These are phyloP conservation scores for Hydra vulgaris DNA, from an alignment of 30 jellyfish, hydroid and myxozoan genomes.

Conservation along the genomic window DNA sequence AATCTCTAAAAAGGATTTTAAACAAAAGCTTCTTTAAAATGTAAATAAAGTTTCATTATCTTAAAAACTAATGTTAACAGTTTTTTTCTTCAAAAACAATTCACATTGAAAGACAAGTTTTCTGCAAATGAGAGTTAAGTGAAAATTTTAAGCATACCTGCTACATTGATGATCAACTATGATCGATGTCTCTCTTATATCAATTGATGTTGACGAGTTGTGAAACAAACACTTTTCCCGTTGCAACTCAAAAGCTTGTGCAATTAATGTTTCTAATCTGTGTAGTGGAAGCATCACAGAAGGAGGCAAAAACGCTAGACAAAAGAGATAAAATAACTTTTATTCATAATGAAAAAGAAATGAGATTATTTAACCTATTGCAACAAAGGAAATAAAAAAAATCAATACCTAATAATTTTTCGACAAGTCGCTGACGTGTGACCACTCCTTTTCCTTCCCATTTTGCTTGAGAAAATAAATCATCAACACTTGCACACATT, in stretches of 20 bases:
- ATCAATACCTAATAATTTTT: constrained; percentile 74
- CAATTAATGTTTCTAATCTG: constrained; percentile 60
- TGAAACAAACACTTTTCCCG: constrained; percentile 65
- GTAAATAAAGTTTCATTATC: no score
- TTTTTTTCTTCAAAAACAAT: background rate
- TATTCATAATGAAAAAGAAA: background rate
- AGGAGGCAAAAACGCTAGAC: constrained; percentile 72
- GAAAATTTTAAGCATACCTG: constrained; percentile 30
- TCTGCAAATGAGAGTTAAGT: background rate
- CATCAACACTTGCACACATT: constrained; percentile 92
- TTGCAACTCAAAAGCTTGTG: constrained; percentile 78
- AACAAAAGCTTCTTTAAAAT: no score
- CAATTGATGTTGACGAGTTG: constrained; percentile 58
- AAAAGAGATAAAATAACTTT: background rate
- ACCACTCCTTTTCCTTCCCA: constrained; percentile 94
- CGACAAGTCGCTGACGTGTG: constrained; percentile 66
- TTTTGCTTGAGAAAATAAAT: constrained; percentile 58
- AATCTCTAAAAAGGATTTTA: constrained; percentile 25
- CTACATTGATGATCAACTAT: constrained; percentile 74
- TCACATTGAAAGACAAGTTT: background rate
- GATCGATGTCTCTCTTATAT: constrained; percentile 37
- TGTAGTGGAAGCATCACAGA: constrained; percentile 78
- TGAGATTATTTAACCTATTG: no score
- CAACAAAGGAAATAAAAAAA: no score
- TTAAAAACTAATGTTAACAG: no score